Base-by-base conservation (phyloP, 2,888 invertebrate genomes). In the Lepidonotus clava region DNA sequence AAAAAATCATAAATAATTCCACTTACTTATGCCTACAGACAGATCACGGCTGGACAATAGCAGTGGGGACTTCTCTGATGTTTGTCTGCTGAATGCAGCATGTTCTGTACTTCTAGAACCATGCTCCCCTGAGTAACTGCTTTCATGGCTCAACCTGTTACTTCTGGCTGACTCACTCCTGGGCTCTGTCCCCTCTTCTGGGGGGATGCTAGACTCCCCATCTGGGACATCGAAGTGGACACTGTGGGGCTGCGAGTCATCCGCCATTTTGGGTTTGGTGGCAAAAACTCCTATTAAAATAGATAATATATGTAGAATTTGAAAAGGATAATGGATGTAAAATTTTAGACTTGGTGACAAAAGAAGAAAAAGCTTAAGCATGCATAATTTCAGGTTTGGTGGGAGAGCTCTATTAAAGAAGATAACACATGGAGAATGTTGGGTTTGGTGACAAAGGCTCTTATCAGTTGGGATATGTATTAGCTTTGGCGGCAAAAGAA, bases 11-110 rank as follows among this genome's bases (percentile, higher is more conserved):
- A 80, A 46, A 0, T 1, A 24, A 41, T 80, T 24, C n/a, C 6
- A 51, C 80, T 80, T 34, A 80, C 80, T 51, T 46, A 46, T 41
- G 24, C 80, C 80, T 21, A 80, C 46, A 32, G 80, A 80, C 41
- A 80, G 24, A 21, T 80, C 80, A 46, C 80, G 21, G 46, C 80
- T 80, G 1, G 80, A 80, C 46, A 80, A 14, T 46, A 80, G 11
- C 6, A 80, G 46, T 6, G 51, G 41, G 2, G 80, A 32, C 46
- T 80, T 80, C 80, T 80, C 80, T 38, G 71, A 71, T 18, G 34
- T 71, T 21, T 34, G 71, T 18, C 38, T 71, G 21, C 21, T 38
- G 1, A 36, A 38, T 4, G 0, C 38, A 14, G 11, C 18, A 18
- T 11, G 18, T 34, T 8, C 71, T 1, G 71, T 18, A 71, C 38